Conservation (phyloP, 2,888 invertebrate species). For the Acanthococcus lagerstroemiae region DNA sequence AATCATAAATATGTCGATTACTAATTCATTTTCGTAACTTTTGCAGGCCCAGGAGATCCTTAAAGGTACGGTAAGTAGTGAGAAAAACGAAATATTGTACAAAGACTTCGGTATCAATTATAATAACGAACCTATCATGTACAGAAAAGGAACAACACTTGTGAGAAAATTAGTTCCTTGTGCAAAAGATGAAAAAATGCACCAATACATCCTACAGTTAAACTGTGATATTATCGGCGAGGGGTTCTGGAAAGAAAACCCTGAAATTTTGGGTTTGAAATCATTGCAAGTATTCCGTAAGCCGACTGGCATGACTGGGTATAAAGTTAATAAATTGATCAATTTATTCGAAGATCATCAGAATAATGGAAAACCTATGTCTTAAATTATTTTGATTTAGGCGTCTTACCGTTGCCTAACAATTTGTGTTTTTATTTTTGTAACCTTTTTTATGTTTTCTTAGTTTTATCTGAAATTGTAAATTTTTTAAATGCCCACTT, state of each 20-base stretch:
- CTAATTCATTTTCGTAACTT: no score
- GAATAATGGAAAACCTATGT: no score
- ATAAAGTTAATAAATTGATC: background rate
- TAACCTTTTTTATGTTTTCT: no score
- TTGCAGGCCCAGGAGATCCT: conserved; percentile 73
- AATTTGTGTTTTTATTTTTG: no score
- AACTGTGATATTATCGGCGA: conserved; percentile 78
- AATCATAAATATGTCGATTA: no score
- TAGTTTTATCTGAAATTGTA: no score
- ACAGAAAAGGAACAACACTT: conserved; percentile 81
- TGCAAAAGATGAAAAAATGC: conserved; percentile 44
- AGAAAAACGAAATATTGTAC: conserved; percentile 90
- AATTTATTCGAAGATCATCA: no score
- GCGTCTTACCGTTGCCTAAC: no score
- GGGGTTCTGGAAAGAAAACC: conserved; percentile 71
- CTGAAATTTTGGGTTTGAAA: conserved; percentile 48
- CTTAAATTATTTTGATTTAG: no score
- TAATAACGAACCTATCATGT: conserved; percentile 76
- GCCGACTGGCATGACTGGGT: conserved; percentile 5
- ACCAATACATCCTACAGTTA: conserved; percentile 53
- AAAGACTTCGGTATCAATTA: conserved; percentile 85
- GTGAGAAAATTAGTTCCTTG: conserved; percentile 52
- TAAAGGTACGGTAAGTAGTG: conserved; percentile 75
- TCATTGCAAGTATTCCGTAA: conserved; percentile 4
- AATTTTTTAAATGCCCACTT: no score